Conservation (phyloP, 2,888 invertebrate species). For the Anorthoa munda region DNA sequence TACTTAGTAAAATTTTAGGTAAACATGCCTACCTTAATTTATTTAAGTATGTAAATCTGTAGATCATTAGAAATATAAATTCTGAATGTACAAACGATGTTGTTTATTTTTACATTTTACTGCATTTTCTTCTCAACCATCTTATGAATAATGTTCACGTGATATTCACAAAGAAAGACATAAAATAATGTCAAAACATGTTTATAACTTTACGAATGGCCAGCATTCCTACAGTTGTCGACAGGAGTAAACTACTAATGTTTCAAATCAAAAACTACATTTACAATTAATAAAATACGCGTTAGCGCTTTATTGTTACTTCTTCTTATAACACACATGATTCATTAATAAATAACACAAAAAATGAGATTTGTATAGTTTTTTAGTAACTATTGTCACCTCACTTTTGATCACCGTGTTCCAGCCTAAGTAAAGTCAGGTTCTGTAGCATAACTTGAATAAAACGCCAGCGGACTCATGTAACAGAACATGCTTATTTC, state of each 20-base stretch:
- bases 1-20: background rate
- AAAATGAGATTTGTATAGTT: background rate
- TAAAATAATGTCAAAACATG: constrained; percentile 4
- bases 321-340: background rate
- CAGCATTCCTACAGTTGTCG: constrained; percentile 19
- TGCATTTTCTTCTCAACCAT: constrained; percentile 30
- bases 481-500: background rate
- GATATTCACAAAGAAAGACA: constrained; percentile 11
- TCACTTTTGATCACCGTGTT: constrained; percentile 11
- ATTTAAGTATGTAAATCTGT: background rate
- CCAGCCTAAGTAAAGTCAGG: background rate
- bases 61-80: constrained; percentile 40
- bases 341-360: background rate
- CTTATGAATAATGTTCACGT: constrained; percentile 1
- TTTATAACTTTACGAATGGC: constrained; percentile 2
- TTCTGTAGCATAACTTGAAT: background rate
- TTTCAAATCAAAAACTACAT: background rate
- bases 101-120: constrained; percentile 58
- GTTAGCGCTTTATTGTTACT: background rate
- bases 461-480: background rate
- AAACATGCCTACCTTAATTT: constrained; percentile 27
- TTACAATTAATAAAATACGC: background rate
- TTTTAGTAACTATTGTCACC: constrained; percentile 26
- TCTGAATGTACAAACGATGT: constrained; percentile 8
- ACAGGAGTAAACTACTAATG: background rate